Conservation (phyloP, 2,797 vertebrate species). For the Labroides dimidiatus region DNA sequence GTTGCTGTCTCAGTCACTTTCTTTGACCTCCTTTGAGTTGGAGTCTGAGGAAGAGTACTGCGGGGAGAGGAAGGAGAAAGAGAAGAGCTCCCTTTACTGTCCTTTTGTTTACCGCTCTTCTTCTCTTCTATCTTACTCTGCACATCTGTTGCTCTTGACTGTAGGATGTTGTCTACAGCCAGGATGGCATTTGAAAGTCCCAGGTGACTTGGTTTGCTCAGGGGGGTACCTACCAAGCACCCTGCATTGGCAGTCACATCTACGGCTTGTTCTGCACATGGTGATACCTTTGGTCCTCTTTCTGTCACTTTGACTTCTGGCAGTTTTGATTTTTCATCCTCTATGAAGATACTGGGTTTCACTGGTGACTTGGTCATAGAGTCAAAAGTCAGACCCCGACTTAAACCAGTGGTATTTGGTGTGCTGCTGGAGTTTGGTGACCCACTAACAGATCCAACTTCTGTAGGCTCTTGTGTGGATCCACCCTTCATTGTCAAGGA, state of each 20-base stretch:
- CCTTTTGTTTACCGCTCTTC: conserved; percentile 21
- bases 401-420: conserved; percentile 11
- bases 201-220: conserved; percentile 23
- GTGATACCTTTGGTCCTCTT: conserved; percentile 1
- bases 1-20: conserved; percentile 82
- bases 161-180: conserved; percentile 3
- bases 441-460: neutral
- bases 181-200: neutral
- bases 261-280: neutral
- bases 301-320: conserved; percentile 12
- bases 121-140: neutral
- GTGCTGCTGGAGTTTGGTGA: conserved; percentile 14
- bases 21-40: conserved; percentile 40
- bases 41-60: neutral
- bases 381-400: conserved; percentile 52
- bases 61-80: neutral
- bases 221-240: neutral
- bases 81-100: conserved; percentile 1
- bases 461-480: neutral
- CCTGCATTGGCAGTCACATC: conserved; percentile 13
- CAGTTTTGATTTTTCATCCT: conserved; percentile 11
- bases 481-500: conserved; percentile 26
- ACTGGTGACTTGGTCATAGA: neutral
- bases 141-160: neutral
- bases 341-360: neutral